These are phyloP conservation scores for Scaptomyza cyrtandrae DNA, from an alignment of 2,888 invertebrate genomes.

Conservation along the genomic window DNA sequence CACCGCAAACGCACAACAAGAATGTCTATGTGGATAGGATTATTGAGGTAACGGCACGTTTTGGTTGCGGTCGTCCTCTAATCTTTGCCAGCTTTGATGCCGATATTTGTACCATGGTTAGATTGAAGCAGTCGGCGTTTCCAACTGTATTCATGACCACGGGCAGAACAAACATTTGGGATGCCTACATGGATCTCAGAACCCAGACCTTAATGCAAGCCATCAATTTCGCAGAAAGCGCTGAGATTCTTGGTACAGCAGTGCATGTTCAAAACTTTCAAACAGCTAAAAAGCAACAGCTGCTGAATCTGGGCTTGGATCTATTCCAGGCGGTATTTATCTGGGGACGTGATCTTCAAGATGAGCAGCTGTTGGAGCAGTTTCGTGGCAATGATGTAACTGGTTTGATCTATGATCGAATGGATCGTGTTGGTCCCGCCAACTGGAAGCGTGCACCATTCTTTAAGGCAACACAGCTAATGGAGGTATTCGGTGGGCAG, in stretches of 20 bases:
- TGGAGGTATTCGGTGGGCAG: conserved; percentile 71
- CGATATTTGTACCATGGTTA: conserved; percentile 96
- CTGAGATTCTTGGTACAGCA: conserved; percentile 94
- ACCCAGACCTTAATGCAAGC: conserved; percentile 92
- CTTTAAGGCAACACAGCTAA: conserved; percentile 67
- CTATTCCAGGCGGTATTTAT: conserved; percentile 94
- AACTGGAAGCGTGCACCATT: conserved; percentile 73
- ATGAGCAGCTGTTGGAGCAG: conserved; percentile 90
- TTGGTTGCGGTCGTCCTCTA: conserved; percentile 92
- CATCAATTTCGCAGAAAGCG: conserved; percentile 91
- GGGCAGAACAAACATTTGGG: conserved; percentile 80
- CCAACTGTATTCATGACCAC: conserved; percentile 93
- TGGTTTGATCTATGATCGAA: conserved; percentile 97
- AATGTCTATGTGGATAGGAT: conserved; percentile 95
- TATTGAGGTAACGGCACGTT: conserved; percentile 90
- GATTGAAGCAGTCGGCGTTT: conserved; percentile 97
- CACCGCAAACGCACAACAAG: conserved; percentile 92
- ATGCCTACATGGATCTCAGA: conserved; percentile 92
- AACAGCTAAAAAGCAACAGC: conserved; percentile 85
- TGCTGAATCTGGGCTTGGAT: conserved; percentile 88
- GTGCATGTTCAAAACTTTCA: conserved; percentile 95
- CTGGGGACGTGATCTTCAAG: conserved; percentile 97
- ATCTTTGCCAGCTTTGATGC: conserved; percentile 98
- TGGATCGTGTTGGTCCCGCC: conserved; percentile 85
- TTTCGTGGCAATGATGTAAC: conserved; percentile 95